A percentile compares a stretch with the other conserved stretches of the same genome.
Evolutionary conservation across 64 coral and sea anemone genomes (phyloP).

Genomic region (Astreopora myriophthalma): DNA sequence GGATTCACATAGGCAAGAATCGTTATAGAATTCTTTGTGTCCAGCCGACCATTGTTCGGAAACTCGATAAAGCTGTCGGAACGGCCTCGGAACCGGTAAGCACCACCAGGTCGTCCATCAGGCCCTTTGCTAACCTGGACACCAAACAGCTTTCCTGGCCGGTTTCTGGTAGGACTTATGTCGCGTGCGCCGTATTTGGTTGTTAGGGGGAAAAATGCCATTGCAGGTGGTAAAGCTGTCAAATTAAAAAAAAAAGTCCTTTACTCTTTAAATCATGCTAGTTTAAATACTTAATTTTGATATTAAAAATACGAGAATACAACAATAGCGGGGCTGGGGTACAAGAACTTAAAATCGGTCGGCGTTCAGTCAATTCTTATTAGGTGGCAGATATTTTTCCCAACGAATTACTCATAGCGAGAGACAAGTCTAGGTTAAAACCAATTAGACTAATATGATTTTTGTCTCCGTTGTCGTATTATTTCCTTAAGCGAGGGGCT

Average conservation of each 20-base stretch:
- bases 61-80: slow-evolving; percentile 78
- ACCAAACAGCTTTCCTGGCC: slow-evolving; percentile 35
- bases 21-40: slow-evolving; percentile 62
- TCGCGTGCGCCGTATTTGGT: slow-evolving; percentile 36
- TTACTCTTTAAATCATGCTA: not conserved
- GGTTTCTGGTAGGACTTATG: slow-evolving; percentile 66
- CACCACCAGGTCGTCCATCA: slow-evolving; percentile 43
- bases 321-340: too few species aligned
- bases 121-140: slow-evolving; percentile 21
- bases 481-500: not conserved
- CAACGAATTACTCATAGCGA: too few species aligned
- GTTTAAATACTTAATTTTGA: too few species aligned
- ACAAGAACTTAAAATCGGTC: too few species aligned
- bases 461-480: not conserved
- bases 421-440: too few species aligned
- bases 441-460: too few species aligned
- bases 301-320: too few species aligned
- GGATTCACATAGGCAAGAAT: slow-evolving; percentile 71
- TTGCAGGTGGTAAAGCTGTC: slow-evolving; percentile 63
- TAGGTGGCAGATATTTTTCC: too few species aligned
- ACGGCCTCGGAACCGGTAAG: slow-evolving; percentile 52
- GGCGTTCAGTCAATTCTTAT: too few species aligned
- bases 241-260: not conserved
- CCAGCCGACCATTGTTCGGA: slow-evolving; percentile 70
- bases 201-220: slow-evolving; percentile 75